phyloP scores from a whole-genome alignment of 1,140 invertebrate genomes.

The Diorhabda elongata region DNA sequence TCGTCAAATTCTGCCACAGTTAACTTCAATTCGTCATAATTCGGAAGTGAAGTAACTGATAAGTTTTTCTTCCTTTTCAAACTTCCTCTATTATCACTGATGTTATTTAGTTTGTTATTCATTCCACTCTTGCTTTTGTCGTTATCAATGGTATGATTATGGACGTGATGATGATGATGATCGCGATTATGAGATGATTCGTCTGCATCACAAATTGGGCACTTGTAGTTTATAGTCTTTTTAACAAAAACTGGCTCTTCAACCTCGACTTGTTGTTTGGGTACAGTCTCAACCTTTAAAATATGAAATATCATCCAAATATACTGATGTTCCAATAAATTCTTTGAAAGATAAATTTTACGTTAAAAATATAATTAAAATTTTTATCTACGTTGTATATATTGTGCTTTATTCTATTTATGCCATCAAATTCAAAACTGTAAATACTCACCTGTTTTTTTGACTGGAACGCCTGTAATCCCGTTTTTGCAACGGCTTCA shows the following conservation, averaged over 20 bases:
- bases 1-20: slow-evolving; percentile 35
- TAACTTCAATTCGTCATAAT: slow-evolving; percentile 50
- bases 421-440: too few species aligned
- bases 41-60: slow-evolving; percentile 52
- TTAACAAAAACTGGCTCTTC: slow-evolving; percentile 43
- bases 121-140: slow-evolving; percentile 22
- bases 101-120: slow-evolving; percentile 16
- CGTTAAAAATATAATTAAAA: too few species aligned
- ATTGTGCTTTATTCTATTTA: too few species aligned
- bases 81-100: slow-evolving; percentile 9
- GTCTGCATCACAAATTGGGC: slow-evolving; percentile 36
- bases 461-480: slow-evolving; percentile 39
- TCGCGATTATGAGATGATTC: slow-evolving; percentile 34
- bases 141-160: slow-evolving; percentile 14
- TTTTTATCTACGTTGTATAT: too few species aligned
- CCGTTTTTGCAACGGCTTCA: slow-evolving; percentile 38
- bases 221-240: slow-evolving; percentile 40
- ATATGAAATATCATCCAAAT: too few species aligned
- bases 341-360: too few species aligned
- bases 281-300: neutral
- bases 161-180: slow-evolving; percentile 32
- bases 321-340: too few species aligned
- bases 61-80: slow-evolving; percentile 37
- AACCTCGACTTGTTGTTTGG: slow-evolving; percentile 25
- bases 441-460: slow-evolving; percentile 18